phyloP scores from a whole-genome alignment of 2,888 invertebrate species.

The Malachius bipustulatus region DNA sequence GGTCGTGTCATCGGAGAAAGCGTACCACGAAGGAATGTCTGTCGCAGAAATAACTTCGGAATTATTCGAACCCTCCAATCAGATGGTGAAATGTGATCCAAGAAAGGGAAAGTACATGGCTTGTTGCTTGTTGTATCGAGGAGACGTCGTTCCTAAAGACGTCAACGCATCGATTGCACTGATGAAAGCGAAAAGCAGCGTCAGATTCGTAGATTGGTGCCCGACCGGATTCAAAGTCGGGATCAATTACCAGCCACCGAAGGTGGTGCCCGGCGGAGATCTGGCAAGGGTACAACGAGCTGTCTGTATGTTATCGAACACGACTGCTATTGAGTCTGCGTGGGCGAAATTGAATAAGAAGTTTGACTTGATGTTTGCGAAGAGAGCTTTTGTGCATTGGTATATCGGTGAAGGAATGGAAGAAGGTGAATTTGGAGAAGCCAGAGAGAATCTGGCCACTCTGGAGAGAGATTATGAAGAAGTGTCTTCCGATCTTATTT shows the following conservation, averaged over 20 bases:
- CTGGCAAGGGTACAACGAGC: constrained; percentile 74
- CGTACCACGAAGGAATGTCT: constrained; percentile 62
- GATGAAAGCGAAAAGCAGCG: constrained; percentile 62
- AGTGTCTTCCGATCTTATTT: constrained; percentile 52
- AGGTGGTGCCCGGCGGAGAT: constrained; percentile 63
- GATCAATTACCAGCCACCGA: constrained; percentile 56
- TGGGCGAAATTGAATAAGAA: constrained; percentile 86
- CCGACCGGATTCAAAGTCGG: constrained; percentile 75
- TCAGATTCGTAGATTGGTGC: constrained; percentile 91
- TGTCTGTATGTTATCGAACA: constrained; percentile 83
- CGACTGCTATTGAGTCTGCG: constrained; percentile 81
- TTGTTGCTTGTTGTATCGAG: constrained; percentile 73
- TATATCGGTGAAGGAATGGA: constrained; percentile 63
- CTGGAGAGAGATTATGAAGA: constrained; percentile 65
- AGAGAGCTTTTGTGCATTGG: constrained; percentile 94
- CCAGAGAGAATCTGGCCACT: constrained; percentile 63
- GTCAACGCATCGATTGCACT: constrained; percentile 73
- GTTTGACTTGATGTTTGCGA: constrained; percentile 89
- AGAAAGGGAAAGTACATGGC: constrained; percentile 82
- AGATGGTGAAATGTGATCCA: constrained; percentile 85
- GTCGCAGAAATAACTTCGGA: constrained; percentile 75
- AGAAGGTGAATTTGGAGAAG: constrained; percentile 73
- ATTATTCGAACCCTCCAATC: constrained; percentile 80
- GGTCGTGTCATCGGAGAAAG: constrained; percentile 59
- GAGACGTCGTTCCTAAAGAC: constrained; percentile 83